These are phyloP conservation scores for Sinella curviseta DNA, from an alignment of 1,140 invertebrate genomes.

Conservation along the genomic window DNA sequence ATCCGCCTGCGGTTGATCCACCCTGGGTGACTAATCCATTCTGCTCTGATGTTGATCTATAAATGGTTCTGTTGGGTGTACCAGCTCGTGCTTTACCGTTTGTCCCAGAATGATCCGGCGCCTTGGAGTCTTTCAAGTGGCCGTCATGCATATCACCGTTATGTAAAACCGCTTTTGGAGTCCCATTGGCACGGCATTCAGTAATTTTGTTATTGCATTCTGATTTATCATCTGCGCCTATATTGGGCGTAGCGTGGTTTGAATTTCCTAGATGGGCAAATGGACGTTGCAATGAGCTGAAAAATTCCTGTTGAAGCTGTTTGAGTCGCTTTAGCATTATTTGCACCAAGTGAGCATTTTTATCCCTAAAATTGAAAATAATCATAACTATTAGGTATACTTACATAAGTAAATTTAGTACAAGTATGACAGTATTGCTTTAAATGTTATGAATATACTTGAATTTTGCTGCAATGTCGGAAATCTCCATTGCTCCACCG, in stretches of 20 bases:
- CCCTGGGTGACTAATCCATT: background rate
- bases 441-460: constrained; percentile 58
- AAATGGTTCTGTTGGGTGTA: background rate
- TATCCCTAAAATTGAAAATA: constrained; percentile 66
- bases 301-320: constrained; percentile 63
- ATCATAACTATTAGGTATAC: too few relatives aligned
- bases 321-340: constrained; percentile 80
- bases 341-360: constrained; percentile 82
- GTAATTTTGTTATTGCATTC: background rate
- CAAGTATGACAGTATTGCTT: too few relatives aligned
- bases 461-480: constrained; percentile 86
- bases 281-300: constrained; percentile 54
- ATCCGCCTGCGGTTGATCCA: background rate
- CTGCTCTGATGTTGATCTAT: background rate
- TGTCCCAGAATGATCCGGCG: background rate
- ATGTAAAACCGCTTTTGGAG: background rate
- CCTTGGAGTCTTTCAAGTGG: background rate
- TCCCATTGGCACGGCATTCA: background rate
- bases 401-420: too few relatives aligned
- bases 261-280: constrained; percentile 63
- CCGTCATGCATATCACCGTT: background rate
- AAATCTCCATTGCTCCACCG: constrained; percentile 94
- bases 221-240: background rate
- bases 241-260: background rate
- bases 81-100: background rate